Conservation (phyloP, 2,113 vertebrate genomes). For the Electrona antarctica region DNA sequence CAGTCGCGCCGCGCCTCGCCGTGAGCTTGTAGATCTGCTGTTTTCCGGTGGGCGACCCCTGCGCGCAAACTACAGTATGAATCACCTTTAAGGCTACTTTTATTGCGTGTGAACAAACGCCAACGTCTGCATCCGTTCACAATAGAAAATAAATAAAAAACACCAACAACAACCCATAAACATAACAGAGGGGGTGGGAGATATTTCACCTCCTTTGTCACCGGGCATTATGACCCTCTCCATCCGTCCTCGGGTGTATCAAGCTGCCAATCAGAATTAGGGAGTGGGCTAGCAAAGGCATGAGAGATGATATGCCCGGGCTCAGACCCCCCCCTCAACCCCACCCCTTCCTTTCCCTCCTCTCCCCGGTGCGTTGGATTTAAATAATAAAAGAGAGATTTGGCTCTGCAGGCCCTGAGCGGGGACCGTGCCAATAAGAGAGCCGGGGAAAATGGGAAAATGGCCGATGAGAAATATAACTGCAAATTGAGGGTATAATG, state of each 20-base stretch:
- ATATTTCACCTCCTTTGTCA: conserved; percentile 76
- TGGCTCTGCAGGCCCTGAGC: conserved; percentile 78
- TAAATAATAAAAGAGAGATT: conserved; percentile 86
- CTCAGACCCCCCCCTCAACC: conserved; percentile 44
- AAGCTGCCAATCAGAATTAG: conserved; percentile 84
- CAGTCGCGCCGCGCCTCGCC: too few relatives aligned
- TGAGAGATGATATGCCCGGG: conserved; percentile 78
- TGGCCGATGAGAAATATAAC: conserved; percentile 81
- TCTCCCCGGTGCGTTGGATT: conserved; percentile 77
- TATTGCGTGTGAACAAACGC: conserved; percentile 81
- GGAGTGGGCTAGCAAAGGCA: conserved; percentile 69
- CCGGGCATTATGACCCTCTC: conserved; percentile 76
- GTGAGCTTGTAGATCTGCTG: too few relatives aligned
- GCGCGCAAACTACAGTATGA: too few relatives aligned
- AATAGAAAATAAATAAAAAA: conserved; percentile 81
- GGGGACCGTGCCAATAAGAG: conserved; percentile 75
- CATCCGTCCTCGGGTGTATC: conserved; percentile 76
- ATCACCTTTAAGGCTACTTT: conserved; percentile 81
- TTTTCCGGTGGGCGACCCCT: too few relatives aligned
- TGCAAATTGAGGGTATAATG: conserved; percentile 85
- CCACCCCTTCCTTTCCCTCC: too few relatives aligned
- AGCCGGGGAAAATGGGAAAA: conserved; percentile 77
- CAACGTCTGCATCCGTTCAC: conserved; percentile 78
- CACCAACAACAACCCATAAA: conserved; percentile 8
- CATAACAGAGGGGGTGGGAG: conserved; percentile 76